Conservation (phyloP, 2,888 invertebrate genomes). For the Tuta absoluta region DNA sequence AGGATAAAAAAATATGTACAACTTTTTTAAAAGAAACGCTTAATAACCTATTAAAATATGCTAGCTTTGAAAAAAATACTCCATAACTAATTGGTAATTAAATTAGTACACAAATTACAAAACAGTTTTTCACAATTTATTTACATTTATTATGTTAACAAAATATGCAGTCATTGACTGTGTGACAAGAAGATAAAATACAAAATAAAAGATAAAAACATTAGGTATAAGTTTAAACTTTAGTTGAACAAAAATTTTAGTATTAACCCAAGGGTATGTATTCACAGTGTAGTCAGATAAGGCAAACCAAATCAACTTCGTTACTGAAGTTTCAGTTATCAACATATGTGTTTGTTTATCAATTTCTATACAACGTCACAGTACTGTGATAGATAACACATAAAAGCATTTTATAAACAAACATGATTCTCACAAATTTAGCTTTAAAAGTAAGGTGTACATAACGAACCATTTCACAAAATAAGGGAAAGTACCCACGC, state of each 20-base stretch:
- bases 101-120: too few species aligned
- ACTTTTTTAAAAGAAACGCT: too few species aligned
- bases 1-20: too few species aligned
- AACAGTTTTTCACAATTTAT: too few species aligned
- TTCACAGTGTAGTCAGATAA: neutral
- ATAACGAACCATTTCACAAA: neutral
- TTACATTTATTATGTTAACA: neutral
- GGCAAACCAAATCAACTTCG: neutral
- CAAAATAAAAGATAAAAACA: neutral
- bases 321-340: neutral
- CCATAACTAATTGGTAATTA: too few species aligned
- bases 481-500: neutral
- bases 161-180: neutral
- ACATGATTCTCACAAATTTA: neutral
- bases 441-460: neutral
- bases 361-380: neutral
- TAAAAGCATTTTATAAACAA: too few species aligned
- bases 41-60: too few species aligned
- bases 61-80: too few species aligned
- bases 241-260: too few species aligned
- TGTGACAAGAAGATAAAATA: neutral
- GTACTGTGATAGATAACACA: neutral
- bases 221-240: neutral
- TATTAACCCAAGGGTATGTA: neutral
- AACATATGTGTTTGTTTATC: neutral